These are phyloP conservation scores for Pygoscelis antarcticus DNA, from an alignment of 2,113 vertebrate genomes.

Conservation along the genomic window DNA sequence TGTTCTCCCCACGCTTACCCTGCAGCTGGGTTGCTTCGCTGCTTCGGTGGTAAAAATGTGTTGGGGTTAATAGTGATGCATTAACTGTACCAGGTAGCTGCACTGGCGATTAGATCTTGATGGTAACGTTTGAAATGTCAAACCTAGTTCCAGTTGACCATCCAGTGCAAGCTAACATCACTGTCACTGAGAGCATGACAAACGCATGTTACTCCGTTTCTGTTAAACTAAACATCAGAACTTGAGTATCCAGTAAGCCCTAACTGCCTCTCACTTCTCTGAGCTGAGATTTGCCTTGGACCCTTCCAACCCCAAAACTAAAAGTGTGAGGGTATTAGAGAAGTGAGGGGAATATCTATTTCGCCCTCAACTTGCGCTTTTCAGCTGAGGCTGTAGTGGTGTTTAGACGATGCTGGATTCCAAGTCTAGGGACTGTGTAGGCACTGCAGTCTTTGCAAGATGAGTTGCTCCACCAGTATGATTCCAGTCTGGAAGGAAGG, in stretches of 20 bases:
- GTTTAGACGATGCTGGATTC: background rate
- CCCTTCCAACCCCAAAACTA: background rate
- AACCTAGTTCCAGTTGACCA: background rate
- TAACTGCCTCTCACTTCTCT: background rate
- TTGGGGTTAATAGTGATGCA: background rate
- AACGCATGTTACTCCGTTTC: fast-evolving
- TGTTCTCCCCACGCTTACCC: background rate
- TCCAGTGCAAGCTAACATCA: background rate
- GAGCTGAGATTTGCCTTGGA: background rate
- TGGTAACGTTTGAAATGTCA: background rate
- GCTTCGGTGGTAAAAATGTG: background rate
- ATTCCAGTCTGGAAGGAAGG: background rate
- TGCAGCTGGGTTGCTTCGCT: background rate
- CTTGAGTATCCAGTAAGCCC: background rate
- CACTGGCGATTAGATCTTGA: background rate
- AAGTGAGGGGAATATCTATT: background rate
- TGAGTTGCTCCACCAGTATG: background rate
- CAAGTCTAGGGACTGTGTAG: background rate
- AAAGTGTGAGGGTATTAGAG: background rate
- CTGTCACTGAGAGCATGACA: background rate
- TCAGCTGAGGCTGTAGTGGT: background rate
- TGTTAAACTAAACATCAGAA: background rate
- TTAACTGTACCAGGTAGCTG: background rate
- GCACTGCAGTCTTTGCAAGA: background rate
- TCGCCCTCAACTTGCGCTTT: background rate